These are phyloP conservation scores for Macrosteles quadrilineatus DNA, from an alignment of 1,140 invertebrate genomes.

Conservation along the genomic window DNA sequence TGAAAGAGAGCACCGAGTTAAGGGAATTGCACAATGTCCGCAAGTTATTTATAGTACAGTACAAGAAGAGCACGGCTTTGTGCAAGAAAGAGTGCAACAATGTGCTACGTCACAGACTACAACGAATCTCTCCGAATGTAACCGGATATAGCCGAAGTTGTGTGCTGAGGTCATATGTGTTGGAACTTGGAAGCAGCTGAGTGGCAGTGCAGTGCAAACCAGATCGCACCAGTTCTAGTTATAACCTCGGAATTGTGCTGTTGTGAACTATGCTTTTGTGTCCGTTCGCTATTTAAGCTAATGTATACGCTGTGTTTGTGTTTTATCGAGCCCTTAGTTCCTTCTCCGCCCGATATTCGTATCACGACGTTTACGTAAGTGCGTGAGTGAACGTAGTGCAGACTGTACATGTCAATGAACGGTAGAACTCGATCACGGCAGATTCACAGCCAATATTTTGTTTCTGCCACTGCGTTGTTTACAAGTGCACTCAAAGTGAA, in stretches of 20 bases:
- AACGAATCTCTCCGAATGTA: slow-evolving; percentile 26
- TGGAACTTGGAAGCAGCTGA: neutral
- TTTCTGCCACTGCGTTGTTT: neutral
- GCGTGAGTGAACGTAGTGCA: neutral
- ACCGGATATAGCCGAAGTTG: slow-evolving; percentile 28
- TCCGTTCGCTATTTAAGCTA: neutral
- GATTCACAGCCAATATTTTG: neutral
- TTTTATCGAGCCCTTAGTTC: slow-evolving; percentile 1
- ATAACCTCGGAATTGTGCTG: neutral
- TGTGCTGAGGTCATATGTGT: slow-evolving; percentile 6
- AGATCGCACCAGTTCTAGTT: slow-evolving; percentile 30
- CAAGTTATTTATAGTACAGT: too few relatives aligned
- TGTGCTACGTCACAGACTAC: too few relatives aligned
- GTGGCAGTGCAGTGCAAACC: slow-evolving; percentile 24
- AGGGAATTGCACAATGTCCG: too few relatives aligned
- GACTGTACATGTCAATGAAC: slow-evolving; percentile 24
- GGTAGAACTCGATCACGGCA: slow-evolving; percentile 8
- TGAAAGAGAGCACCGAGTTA: too few relatives aligned
- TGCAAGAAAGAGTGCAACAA: too few relatives aligned
- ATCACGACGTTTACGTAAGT: neutral
- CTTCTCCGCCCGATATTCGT: neutral
- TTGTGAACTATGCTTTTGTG: neutral
- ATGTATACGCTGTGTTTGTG: slow-evolving; percentile 5
- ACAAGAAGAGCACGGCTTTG: too few relatives aligned
- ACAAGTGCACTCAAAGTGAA: slow-evolving; percentile 26